These are phyloP conservation scores for Crotalus viridis DNA, from an alignment of 2,113 vertebrate species.

Conservation along the genomic window DNA sequence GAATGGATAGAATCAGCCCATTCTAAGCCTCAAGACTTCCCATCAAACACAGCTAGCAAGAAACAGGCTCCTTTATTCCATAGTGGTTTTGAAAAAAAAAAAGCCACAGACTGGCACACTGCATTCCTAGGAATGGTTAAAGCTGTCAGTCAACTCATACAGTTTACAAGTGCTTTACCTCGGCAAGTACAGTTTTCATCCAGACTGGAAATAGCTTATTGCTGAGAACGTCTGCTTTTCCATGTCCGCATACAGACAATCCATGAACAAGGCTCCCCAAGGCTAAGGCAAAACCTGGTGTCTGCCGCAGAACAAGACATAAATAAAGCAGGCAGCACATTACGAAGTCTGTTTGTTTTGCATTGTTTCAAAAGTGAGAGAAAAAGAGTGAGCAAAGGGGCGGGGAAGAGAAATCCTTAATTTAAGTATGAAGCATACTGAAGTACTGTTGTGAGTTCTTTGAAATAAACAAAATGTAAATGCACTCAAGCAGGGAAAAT, in stretches of 20 bases:
- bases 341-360: not conserved
- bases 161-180: constrained; percentile 72
- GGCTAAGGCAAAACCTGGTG: constrained; percentile 89
- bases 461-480: not conserved
- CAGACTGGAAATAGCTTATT: constrained; percentile 84
- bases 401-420: not conserved
- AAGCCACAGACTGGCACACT: not conserved
- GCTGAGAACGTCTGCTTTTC: constrained; percentile 87
- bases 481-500: not conserved
- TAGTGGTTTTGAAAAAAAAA: too few relatives aligned
- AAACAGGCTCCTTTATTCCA: not conserved
- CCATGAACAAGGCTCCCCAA: constrained; percentile 85
- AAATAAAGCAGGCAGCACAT: not conserved
- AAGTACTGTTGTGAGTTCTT: not conserved
- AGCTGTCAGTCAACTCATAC: not conserved
- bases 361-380: not conserved
- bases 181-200: constrained; percentile 85
- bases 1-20: not conserved
- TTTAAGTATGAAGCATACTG: not conserved
- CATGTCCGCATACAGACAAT: constrained; percentile 84
- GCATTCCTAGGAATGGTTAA: not conserved
- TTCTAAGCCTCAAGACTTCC: not conserved
- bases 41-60: not conserved
- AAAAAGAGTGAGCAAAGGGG: not conserved
- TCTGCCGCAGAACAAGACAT: constrained; percentile 69